A percentile compares a stretch with the other conserved stretches of the same genome.
Evolutionary conservation across 2,113 vertebrate genomes (phyloP).

Genomic region (Vanacampus margaritifer): DNA sequence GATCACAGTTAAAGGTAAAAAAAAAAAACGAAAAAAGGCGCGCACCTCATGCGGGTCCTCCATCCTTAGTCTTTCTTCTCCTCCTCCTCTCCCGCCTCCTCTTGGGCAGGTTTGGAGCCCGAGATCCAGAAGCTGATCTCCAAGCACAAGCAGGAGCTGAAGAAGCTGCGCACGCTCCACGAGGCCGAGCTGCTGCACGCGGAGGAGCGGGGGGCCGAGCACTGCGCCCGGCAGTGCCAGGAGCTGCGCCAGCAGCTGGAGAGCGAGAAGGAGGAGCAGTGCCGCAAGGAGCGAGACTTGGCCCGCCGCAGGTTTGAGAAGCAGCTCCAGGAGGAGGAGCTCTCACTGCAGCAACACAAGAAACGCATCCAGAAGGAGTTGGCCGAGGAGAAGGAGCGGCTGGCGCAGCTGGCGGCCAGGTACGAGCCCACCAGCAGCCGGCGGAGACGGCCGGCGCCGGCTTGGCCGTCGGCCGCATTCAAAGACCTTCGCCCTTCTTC

Average conservation of each 20-base stretch:
- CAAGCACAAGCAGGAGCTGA: constrained; percentile 88
- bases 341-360: constrained; percentile 84
- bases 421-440: constrained; percentile 30
- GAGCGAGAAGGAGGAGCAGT: constrained; percentile 80
- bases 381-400: constrained; percentile 85
- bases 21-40: neutral
- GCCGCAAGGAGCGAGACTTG: constrained; percentile 79
- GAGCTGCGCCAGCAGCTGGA: constrained; percentile 82
- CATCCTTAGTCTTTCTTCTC: neutral
- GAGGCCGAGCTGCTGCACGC: constrained; percentile 85
- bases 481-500: neutral
- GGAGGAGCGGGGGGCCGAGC: constrained; percentile 79
- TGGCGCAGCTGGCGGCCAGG: constrained; percentile 84
- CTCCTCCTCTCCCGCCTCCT: neutral
- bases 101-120: constrained; percentile 84
- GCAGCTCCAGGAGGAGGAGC: constrained; percentile 89
- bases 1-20: constrained; percentile 88
- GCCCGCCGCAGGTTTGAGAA: constrained; percentile 81
- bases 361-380: constrained; percentile 83
- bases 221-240: constrained; percentile 75
- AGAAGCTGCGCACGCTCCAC: constrained; percentile 82
- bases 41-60: neutral
- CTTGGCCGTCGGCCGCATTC: no score
- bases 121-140: constrained; percentile 93
- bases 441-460: no score